Evolutionary conservation across 2,113 vertebrate genomes (phyloP), one percentile per base, ranked within the genome.

Genomic region (Okapia johnstoni): DNA sequence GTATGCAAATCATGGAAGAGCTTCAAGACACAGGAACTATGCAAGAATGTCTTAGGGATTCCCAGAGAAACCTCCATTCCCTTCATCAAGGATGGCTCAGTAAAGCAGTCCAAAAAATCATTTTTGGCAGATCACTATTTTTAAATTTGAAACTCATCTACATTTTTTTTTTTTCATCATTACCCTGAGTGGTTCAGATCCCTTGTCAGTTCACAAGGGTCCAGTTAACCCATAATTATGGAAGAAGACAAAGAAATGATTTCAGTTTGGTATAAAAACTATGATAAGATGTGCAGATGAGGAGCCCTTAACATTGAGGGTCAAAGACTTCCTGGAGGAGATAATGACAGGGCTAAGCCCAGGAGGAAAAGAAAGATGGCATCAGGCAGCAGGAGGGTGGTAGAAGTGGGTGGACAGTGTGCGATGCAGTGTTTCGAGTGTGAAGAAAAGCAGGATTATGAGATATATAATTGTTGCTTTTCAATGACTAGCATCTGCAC

Each of bases 81-180:
- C 11, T 81, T 96, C 19, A 94, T 84, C 90, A 85, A 96, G 95
- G 57, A 88, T 93, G 46, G n/a, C 17, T 93, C 84, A 19, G 17
- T 52, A 70, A 90, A 90, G 76, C 33, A 91, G 46, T 79, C 28
- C 21, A 7, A 73, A 96, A 83, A 54, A 66, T 77, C 19, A 28
- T 63, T 94, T 97, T 91, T 73, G 57, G 43, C 30, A 90, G 1
- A 28, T 50, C 57, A 94, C 23, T 91, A n/a, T 85, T 89, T 88
- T 90, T 57, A 43, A 96, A 8, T 86, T 88, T 57, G 30, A 91
- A 77, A 17, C 17, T 50, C 26, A 46, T 54, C 52, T 43, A 8
- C 23, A 33, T 57, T 97, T 90, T 40, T 66, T 17, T n/a, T 77
- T 46, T 26, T 12, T 19, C 50, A 60, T 25, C 0, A 17, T 92